A percentile compares a stretch with the other conserved stretches of the same genome.
These are phyloP conservation scores for Leptoclinus maculatus DNA, from an alignment of 2,797 vertebrate genomes.

Conservation along the genomic window DNA sequence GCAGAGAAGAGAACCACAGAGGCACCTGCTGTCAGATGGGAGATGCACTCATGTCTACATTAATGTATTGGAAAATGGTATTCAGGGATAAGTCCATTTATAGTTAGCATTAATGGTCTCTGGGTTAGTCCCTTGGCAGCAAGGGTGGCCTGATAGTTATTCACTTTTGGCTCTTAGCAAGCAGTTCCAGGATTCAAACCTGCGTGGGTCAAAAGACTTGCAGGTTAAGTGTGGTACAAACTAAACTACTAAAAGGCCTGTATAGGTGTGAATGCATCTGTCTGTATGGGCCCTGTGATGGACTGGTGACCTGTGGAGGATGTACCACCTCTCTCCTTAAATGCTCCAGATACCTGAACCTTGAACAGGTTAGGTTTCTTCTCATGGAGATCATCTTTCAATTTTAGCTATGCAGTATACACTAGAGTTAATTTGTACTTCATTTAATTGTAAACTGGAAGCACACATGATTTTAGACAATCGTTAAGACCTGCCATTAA, in stretches of 20 bases:
- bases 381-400: constrained; percentile 29
- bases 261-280: not conserved
- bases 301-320: not conserved
- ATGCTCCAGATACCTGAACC: constrained; percentile 12
- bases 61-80: constrained; percentile 37
- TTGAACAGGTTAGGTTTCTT: constrained; percentile 20
- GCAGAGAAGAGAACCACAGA: constrained; percentile 25
- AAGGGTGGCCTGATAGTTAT: not conserved
- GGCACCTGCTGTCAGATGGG: constrained; percentile 38
- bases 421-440: not conserved
- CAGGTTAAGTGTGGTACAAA: constrained; percentile 5
- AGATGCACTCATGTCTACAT: constrained; percentile 27
- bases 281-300: not conserved
- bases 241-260: not conserved
- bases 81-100: constrained; percentile 1
- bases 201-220: not conserved
- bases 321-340: not conserved
- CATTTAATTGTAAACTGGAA: constrained; percentile 12
- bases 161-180: not conserved
- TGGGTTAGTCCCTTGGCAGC: not conserved
- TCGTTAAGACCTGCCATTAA: not conserved
- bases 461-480: not conserved
- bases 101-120: constrained; percentile 1
- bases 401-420: not conserved
- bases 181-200: not conserved